A percentile compares a stretch with the other conserved stretches of the same genome.
Conservation (phyloP, 2,113 vertebrate species). For the Picathartes gymnocephalus region DNA sequence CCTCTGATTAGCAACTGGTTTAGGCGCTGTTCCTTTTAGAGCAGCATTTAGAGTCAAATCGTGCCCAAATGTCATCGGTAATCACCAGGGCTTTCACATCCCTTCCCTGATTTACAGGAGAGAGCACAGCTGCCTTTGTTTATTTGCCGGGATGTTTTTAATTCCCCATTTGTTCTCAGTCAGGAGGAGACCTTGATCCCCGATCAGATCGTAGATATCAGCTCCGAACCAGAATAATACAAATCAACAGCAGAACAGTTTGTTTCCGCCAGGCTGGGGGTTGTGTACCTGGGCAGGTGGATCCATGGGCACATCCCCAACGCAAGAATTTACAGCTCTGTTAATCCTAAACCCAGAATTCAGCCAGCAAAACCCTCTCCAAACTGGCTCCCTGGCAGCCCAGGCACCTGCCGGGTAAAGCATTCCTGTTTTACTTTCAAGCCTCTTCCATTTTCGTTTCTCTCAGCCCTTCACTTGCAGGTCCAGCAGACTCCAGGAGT, state of each 20-base stretch:
- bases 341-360: not conserved
- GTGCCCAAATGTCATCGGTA: fast-evolving
- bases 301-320: fast-evolving
- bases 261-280: not conserved
- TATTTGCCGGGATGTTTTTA: not conserved
- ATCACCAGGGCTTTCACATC: not conserved
- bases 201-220: not conserved
- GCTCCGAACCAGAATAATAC: not conserved
- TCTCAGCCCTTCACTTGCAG: not conserved
- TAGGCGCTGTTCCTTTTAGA: not conserved
- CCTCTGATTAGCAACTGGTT: not conserved
- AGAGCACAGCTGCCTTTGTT: not conserved
- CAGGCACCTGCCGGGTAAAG: not conserved
- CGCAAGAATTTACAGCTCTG: not conserved
- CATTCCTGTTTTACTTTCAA: not conserved
- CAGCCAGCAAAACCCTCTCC: not conserved
- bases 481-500: not conserved
- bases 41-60: not conserved
- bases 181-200: not conserved
- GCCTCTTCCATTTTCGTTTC: not conserved
- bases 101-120: not conserved
- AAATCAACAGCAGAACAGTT: not conserved
- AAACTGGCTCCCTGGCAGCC: not conserved
- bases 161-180: not conserved
- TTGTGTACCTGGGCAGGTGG: fast-evolving